A percentile compares a stretch with the other conserved stretches of the same genome.
Conservation (phyloP, 2,888 invertebrate genomes). For the Chrysomela aeneicollis region DNA sequence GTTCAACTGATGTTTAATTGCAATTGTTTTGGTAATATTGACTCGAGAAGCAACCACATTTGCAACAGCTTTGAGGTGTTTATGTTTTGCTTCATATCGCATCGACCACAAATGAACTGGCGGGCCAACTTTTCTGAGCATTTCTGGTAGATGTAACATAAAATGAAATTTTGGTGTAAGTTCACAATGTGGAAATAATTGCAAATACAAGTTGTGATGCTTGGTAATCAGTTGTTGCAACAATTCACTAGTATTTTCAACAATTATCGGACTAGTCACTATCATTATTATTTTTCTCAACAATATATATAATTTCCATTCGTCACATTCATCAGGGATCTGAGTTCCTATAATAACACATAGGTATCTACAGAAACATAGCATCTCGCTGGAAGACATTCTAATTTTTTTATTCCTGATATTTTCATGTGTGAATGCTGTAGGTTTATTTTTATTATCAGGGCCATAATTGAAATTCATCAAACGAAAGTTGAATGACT, state of each 20-base stretch:
- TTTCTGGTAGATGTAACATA: constrained; percentile 17
- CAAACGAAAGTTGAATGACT: not conserved
- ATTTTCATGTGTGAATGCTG: not conserved
- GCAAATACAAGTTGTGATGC: constrained; percentile 19
- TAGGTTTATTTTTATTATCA: constrained; percentile 13
- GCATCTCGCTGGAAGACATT: constrained; percentile 10
- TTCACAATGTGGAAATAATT: constrained; percentile 9
- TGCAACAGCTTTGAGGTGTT: constrained; percentile 15
- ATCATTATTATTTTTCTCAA: constrained; percentile 8
- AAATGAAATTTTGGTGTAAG: constrained; percentile 25
- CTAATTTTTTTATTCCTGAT: constrained; percentile 10
- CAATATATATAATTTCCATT: constrained; percentile 9
- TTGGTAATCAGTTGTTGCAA: not conserved
- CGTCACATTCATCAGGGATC: not conserved
- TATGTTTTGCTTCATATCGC: constrained; percentile 25
- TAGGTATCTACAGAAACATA: constrained; percentile 12
- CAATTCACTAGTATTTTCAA: not conserved
- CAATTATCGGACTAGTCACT: not conserved
- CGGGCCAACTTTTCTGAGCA: constrained; percentile 18
- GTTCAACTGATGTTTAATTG: constrained; percentile 18
- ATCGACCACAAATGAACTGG: constrained; percentile 15
- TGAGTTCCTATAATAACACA: not conserved
- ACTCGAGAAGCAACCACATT: constrained; percentile 15
- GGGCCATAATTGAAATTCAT: constrained; percentile 5
- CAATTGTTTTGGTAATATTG: constrained; percentile 16